Base-by-base conservation (phyloP, 2,888 invertebrate species). In the Teleogryllus oceanicus region DNA sequence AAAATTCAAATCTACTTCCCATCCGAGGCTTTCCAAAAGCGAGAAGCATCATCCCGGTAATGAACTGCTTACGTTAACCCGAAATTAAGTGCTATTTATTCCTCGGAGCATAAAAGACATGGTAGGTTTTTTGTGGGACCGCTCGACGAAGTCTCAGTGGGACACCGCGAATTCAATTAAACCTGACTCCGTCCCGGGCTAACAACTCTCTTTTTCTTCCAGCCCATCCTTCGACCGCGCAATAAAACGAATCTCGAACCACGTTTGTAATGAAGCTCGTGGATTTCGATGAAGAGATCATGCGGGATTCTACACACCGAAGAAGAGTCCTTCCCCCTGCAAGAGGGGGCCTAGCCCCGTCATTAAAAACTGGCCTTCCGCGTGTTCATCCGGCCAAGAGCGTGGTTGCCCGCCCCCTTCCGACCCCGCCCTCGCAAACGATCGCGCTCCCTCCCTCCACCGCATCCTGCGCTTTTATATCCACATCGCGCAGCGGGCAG, bases 141-240 rank as follows among this genome's bases (percentile, higher is more conserved):
- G 37, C 37, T 37, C 37, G 37, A 37, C 37, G 37, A 13, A 62
- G 62, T 16, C 62, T 62, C 62, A 18, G 62, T 4, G 62, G 62
- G n/a, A 62, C 62, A 62, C 62, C 16, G n/a, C 13, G n/a, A 18
- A 62, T 62, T 62, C 62, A 62, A 62, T 62, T 62, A 62, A 62
- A 62, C n/a, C 62, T 13, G 62, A 62, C 62, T 62, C 62, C 16
- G 62, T 13, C 62, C n/a, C 4, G 16, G 62, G 62, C n/a, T 62
- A 62, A 62, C 62, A 62, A 62, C n/a, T 62, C 62, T 62, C 62
- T 62, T n/a, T 62, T 62, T 62, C 62, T 62, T 62, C 62, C 62
- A 18, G 62, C 13, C n/a, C 62, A 18, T n/a, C 62, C 62, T 37
- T 37, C 62, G 12, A 18, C 16, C n/a, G 62, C 62, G 62, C 62